Base-by-base conservation (phyloP, 1,140 invertebrate genomes). In the Drosophila sulfurigaster region DNA sequence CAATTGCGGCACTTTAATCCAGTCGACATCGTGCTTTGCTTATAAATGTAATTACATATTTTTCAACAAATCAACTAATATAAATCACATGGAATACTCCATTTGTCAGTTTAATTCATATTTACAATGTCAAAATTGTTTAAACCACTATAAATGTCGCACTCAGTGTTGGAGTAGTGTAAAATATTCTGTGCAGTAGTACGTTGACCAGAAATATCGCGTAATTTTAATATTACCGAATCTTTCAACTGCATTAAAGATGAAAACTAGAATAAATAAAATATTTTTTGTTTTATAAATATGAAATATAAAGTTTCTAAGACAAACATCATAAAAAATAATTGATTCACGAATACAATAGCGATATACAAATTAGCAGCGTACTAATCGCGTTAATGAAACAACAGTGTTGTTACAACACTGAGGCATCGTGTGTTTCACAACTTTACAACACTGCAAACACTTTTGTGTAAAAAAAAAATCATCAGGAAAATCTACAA, bases 1-100 rank as follows among this genome's bases (percentile, higher is more conserved):
- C 98, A 99, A 82, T 97, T 96, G 89, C 96, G 96, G 93, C 98
- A 99, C 88, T 97, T 97, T 25, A 92, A 41, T 5, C 91, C 91
- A 3, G 89, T 78, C 8, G 91, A 92, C 91, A 92, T 92, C 56
- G 52, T 54, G 11, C 70, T 38, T 10, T 54, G 41, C 38, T 60
- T 45, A 13, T 35, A 11, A 41, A 38, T 59, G 13, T 41, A 57
- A 15, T 38, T 43, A 6, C 5, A 49, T 20, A 60, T 28, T 56
- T 16, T 51, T 13, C 41, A 20, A 5, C 30, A 5, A 68, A 20
- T 51, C 13, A 3, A 59, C 11, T 8, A 68, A 6, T 13, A 28
- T 10, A 51, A 38, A 45, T 43, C 35, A 38, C 2, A 2, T 38
- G 8, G 7, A 38, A 16, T 48, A 20, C 46, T 48, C 20, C 2